These are phyloP conservation scores for Tipula vernalis DNA, from an alignment of 2,888 invertebrate species.

Conservation along the genomic window DNA sequence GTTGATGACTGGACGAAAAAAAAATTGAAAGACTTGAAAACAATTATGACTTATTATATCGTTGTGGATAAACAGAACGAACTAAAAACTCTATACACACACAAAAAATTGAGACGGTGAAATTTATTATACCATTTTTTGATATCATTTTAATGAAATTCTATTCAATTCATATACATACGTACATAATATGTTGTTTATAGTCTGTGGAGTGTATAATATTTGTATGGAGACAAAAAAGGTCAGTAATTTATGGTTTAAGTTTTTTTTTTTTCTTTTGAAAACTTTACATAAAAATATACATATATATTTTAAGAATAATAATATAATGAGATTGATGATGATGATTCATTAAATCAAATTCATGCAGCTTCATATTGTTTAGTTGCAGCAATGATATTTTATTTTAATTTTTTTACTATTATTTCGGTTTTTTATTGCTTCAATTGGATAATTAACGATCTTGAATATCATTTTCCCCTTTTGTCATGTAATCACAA, in stretches of 20 bases:
- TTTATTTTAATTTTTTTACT: not conserved
- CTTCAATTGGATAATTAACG: not conserved
- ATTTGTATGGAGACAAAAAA: not conserved
- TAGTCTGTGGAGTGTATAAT: not conserved
- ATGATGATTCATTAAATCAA: not conserved
- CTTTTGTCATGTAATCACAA: not conserved
- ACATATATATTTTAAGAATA: not conserved
- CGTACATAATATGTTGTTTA: not conserved
- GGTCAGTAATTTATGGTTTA: not conserved
- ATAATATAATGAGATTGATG: not conserved
- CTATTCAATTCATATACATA: not conserved
- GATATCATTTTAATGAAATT: not conserved
- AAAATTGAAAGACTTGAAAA: not conserved
- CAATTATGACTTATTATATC: not conserved
- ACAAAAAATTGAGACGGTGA: not conserved
- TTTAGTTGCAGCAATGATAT: not conserved
- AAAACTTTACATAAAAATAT: not conserved
- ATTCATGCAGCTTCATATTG: not conserved
- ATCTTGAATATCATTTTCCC: not conserved
- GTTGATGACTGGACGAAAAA: not conserved
- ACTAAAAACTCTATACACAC: not conserved
- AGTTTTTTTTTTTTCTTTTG: not conserved
- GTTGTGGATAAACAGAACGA: not conserved
- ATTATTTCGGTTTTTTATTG: not conserved
- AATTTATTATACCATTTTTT: not conserved